Evolutionary conservation across 2,888 invertebrate genomes (phyloP).

Genomic region (Dinocampus coccinellae): DNA sequence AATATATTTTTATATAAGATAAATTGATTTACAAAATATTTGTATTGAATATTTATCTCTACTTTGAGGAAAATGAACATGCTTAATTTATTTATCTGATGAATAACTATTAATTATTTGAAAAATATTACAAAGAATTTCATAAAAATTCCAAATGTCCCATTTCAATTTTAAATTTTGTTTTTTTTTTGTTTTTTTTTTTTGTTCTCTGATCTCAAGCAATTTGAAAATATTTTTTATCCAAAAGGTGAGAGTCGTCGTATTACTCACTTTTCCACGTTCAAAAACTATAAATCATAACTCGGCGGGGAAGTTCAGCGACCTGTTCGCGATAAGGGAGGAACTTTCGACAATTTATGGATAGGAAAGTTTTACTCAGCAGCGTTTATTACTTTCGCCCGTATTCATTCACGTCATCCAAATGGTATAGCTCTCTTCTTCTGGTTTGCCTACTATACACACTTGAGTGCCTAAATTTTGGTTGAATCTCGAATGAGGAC

Average conservation of each 20-base stretch:
- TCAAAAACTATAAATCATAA: constrained; percentile 49
- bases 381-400: constrained; percentile 56
- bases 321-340: constrained; percentile 50
- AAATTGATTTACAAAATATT: background rate
- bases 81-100: no score
- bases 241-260: background rate
- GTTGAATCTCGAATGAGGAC: constrained; percentile 20
- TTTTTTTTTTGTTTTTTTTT: constrained; percentile 14
- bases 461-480: constrained; percentile 31
- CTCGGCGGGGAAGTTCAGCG: constrained; percentile 49
- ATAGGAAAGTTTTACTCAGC: constrained; percentile 49
- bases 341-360: constrained; percentile 58
- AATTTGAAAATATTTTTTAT: constrained; percentile 38
- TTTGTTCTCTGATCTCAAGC: no score
- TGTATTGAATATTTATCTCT: no score
- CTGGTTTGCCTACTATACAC: constrained; percentile 12
- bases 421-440: constrained; percentile 34
- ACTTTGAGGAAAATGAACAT: no score
- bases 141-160: background rate
- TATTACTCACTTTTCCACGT: constrained; percentile 6
- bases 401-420: constrained; percentile 51
- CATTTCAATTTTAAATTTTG: background rate
- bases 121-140: background rate
- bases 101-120: no score
- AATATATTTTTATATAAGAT: background rate